A percentile compares a stretch with the other conserved stretches of the same genome.
phyloP scores from a whole-genome alignment of 1,140 invertebrate species.

The Plectus sambesii region DNA sequence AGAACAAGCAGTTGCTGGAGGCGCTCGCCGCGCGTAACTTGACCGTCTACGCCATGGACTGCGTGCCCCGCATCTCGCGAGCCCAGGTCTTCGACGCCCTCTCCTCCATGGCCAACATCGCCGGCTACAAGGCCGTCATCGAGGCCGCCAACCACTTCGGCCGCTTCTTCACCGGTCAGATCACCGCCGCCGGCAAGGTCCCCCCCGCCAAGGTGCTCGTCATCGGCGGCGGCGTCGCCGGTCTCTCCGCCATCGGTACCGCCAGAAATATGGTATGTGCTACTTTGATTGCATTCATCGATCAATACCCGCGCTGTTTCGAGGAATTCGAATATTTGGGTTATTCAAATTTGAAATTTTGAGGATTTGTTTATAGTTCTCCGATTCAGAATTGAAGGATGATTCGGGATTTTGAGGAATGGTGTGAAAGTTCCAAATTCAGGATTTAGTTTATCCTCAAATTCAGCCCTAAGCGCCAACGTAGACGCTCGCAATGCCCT shows the following conservation, averaged over 20 bases:
- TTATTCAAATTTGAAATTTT: too few relatives aligned
- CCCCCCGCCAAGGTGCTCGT: conserved; percentile 73
- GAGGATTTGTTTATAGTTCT: too few relatives aligned
- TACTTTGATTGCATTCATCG: conserved; percentile 43
- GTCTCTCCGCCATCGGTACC: conserved; percentile 68
- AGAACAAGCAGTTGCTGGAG: conserved; percentile 66
- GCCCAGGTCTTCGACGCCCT: conserved; percentile 67
- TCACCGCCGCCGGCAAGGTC: conserved; percentile 48
- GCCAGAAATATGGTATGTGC: conserved; percentile 66
- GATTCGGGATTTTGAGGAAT: too few relatives aligned
- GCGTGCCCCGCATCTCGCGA: conserved; percentile 37
- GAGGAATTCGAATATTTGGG: too few relatives aligned
- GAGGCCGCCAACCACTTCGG: conserved; percentile 79
- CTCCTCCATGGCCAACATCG: conserved; percentile 82
- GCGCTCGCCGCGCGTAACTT: conserved; percentile 59
- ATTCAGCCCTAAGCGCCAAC: too few relatives aligned
- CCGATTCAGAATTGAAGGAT: too few relatives aligned
- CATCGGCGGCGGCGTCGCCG: conserved; percentile 76
- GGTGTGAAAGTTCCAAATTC: too few relatives aligned
- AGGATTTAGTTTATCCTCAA: too few relatives aligned
- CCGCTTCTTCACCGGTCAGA: conserved; percentile 66
- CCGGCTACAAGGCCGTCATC: conserved; percentile 75
- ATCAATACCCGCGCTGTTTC: neutral
- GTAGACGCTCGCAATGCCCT: too few relatives aligned
- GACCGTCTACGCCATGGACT: conserved; percentile 62